Evolutionary conservation across 2,888 invertebrate genomes (phyloP).

Genomic region (Caenorhabditis japonica): DNA sequence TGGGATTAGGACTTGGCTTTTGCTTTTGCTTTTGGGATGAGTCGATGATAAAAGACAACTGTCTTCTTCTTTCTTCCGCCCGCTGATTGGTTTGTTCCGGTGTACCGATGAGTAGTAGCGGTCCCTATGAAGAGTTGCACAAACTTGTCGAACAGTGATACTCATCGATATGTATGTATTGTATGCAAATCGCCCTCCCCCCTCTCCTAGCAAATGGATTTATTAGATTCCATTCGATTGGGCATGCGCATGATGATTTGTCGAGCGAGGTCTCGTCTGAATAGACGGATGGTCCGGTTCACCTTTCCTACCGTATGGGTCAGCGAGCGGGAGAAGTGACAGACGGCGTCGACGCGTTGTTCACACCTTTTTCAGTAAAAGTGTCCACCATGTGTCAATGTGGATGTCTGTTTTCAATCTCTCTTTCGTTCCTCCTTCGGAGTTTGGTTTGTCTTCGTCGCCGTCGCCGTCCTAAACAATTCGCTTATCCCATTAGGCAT

Average conservation of each 20-base stretch:
- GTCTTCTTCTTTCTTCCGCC: constrained; percentile 12
- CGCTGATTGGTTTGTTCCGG: constrained; percentile 43
- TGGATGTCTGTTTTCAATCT: constrained; percentile 1
- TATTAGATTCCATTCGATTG: no score
- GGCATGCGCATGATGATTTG: no score
- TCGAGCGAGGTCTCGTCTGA: no score
- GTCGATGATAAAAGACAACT: constrained; percentile 15
- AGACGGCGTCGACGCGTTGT: constrained; percentile 27
- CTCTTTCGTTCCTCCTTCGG: constrained; percentile 1
- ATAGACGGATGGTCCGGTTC: no score
- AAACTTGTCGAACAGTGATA: no score
- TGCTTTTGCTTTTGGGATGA: no score
- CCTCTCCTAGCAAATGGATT: no score
- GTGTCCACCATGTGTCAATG: constrained; percentile 11
- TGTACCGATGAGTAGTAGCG: no score
- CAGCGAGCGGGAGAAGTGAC: no score
- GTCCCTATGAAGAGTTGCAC: constrained; percentile 3
- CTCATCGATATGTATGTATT: no score
- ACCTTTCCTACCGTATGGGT: no score
- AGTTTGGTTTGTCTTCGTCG: constrained; percentile 2
- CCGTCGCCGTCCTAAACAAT: not conserved
- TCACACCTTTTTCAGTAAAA: constrained; percentile 39
- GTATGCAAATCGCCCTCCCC: no score
- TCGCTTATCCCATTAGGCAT: constrained; percentile 46
- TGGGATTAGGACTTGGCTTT: constrained; percentile 32